phyloP scores from a whole-genome alignment of 53 echinoderm and acorn worm species.

The Holothuria leucospilota region DNA sequence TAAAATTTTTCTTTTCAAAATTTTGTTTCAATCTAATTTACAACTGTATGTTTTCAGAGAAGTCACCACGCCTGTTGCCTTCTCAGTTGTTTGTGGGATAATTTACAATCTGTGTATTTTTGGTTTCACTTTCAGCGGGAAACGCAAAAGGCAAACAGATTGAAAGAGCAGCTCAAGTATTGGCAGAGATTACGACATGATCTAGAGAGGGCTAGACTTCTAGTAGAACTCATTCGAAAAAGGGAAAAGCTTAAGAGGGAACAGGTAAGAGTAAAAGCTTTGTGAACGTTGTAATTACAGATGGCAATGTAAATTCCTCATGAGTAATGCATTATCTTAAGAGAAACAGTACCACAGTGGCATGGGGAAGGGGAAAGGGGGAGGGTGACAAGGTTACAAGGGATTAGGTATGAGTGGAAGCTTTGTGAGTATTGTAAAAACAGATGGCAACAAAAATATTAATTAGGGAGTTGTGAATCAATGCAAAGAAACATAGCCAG shows the following conservation, averaged over 20 bases:
- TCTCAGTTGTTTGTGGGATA: no score
- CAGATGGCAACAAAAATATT: neutral
- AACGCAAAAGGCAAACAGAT: conserved; percentile 88
- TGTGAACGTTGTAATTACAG: neutral
- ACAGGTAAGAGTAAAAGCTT: conserved; percentile 65
- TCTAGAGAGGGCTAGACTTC: conserved; percentile 88
- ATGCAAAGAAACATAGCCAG: no score
- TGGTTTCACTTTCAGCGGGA: conserved; percentile 66
- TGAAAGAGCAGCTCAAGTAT: conserved; percentile 97
- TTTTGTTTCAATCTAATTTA: no score
- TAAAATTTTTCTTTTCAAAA: no score
- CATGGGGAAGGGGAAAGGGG: no score
- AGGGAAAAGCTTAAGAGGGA: conserved; percentile 94
- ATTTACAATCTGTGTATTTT: no score
- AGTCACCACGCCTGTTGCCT: no score
- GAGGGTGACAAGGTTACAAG: conserved; percentile 80
- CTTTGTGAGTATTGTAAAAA: neutral
- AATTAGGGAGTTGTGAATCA: no score
- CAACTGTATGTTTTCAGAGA: no score
- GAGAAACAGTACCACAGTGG: no score
- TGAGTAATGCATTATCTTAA: neutral
- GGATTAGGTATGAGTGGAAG: conserved; percentile 73
- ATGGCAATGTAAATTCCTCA: neutral
- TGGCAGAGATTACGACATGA: conserved; percentile 97
- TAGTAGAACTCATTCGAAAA: conserved; percentile 94